Conservation (phyloP, 2,888 invertebrate genomes). For the Brenthis ino region DNA sequence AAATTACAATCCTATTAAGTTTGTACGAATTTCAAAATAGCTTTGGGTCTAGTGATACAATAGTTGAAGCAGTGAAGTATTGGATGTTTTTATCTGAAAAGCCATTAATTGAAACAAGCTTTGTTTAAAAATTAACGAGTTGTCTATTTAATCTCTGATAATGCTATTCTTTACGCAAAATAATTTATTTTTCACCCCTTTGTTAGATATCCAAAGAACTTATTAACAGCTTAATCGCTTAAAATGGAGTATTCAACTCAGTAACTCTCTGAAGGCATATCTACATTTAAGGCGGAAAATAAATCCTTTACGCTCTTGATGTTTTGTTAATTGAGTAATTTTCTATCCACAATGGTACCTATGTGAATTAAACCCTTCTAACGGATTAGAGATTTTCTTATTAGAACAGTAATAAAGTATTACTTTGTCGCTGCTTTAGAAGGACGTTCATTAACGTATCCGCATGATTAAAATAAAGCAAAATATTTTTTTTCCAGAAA, state of each 20-base stretch:
- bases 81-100: not conserved
- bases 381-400: slow-evolving; percentile 26
- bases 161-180: slow-evolving; percentile 56
- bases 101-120: slow-evolving; percentile 1
- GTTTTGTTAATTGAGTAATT: slow-evolving; percentile 41
- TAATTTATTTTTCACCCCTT: slow-evolving; percentile 75
- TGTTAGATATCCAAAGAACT: slow-evolving; percentile 60
- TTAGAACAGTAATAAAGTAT: slow-evolving; percentile 12
- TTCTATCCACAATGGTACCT: slow-evolving; percentile 35
- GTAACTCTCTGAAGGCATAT: slow-evolving; percentile 37
- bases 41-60: too few relatives aligned
- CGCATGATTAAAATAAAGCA: not conserved
- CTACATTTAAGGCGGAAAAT: slow-evolving; percentile 35
- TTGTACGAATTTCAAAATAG: too few relatives aligned
- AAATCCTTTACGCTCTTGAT: slow-evolving; percentile 38
- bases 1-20: too few relatives aligned
- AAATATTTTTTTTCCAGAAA: not conserved
- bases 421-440: not conserved
- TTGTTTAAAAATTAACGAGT: slow-evolving; percentile 20
- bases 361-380: slow-evolving; percentile 28
- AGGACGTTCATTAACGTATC: not conserved
- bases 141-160: slow-evolving; percentile 40
- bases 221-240: slow-evolving; percentile 75
- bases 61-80: not conserved
- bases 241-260: slow-evolving; percentile 60